These are phyloP conservation scores for Mamestra configurata DNA, from an alignment of 1,140 invertebrate species.

Conservation along the genomic window DNA sequence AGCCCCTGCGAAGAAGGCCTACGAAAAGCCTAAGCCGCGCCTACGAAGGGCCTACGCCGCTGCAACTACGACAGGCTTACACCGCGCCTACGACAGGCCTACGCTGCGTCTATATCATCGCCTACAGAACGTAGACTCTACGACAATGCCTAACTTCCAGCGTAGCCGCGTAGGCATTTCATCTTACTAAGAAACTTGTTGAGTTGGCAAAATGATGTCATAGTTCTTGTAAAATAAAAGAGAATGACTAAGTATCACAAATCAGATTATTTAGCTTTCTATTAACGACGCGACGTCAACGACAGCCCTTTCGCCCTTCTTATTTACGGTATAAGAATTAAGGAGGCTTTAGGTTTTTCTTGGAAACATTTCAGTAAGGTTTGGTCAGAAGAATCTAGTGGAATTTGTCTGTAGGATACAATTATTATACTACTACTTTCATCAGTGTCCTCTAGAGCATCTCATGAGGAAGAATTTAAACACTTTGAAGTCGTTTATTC, in stretches of 20 bases:
- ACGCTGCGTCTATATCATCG: too few species aligned
- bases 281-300: conserved; percentile 10
- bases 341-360: background rate
- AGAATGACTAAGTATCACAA: background rate
- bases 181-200: background rate
- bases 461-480: background rate
- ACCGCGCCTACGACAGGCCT: too few species aligned
- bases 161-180: background rate
- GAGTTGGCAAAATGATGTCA: background rate
- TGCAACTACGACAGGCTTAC: too few species aligned
- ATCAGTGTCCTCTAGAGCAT: background rate
- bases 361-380: too few species aligned
- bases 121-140: too few species aligned
- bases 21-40: too few species aligned
- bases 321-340: background rate
- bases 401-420: too few species aligned
- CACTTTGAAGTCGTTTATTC: background rate
- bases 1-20: too few species aligned
- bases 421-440: background rate
- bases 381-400: too few species aligned
- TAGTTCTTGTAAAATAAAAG: background rate
- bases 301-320: conserved; percentile 7
- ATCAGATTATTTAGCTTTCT: conserved; percentile 22
- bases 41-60: too few species aligned
- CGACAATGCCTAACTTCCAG: background rate